A percentile compares a stretch with the other conserved stretches of the same genome.
These are phyloP conservation scores for Rostratula benghalensis DNA, from an alignment of 2,113 vertebrate genomes.

Conservation along the genomic window DNA sequence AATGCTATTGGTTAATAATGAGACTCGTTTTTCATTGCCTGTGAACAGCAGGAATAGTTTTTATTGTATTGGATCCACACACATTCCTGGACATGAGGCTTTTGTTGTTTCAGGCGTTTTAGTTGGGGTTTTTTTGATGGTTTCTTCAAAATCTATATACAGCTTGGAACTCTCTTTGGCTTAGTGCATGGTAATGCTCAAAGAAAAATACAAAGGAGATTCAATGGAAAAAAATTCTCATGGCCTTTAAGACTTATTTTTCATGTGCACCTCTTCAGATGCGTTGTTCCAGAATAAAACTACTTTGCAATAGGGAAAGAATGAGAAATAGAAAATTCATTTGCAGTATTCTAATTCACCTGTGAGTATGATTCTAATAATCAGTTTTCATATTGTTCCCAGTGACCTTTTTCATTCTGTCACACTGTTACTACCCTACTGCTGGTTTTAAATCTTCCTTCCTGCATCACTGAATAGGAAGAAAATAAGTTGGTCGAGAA, in stretches of 20 bases:
- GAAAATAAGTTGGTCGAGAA: conserved; percentile 20
- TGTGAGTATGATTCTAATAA: conserved; percentile 5
- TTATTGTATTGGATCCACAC: neutral
- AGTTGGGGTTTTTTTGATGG: neutral
- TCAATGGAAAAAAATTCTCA: neutral
- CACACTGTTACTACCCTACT: neutral
- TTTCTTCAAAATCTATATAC: neutral
- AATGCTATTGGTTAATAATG: neutral
- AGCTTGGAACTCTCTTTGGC: neutral
- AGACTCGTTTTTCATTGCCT: neutral
- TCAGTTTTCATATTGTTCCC: conserved; percentile 19
- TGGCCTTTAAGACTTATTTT: neutral
- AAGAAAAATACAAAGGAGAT: neutral
- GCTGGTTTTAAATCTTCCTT: conserved; percentile 28
- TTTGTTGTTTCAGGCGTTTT: neutral
- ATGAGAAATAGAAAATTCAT: neutral
- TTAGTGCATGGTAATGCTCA: neutral
- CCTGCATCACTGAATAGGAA: neutral
- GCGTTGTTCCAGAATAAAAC: neutral
- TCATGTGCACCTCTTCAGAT: neutral
- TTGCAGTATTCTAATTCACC: conserved; percentile 5
- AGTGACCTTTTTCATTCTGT: conserved; percentile 23
- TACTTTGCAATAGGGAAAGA: neutral
- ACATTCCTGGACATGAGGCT: neutral
- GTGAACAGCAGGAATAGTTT: neutral